Evolutionary conservation across 2,113 vertebrate species (phyloP), one percentile per base, ranked within the genome.

Genomic region (Oncorhynchus clarkii): DNA sequence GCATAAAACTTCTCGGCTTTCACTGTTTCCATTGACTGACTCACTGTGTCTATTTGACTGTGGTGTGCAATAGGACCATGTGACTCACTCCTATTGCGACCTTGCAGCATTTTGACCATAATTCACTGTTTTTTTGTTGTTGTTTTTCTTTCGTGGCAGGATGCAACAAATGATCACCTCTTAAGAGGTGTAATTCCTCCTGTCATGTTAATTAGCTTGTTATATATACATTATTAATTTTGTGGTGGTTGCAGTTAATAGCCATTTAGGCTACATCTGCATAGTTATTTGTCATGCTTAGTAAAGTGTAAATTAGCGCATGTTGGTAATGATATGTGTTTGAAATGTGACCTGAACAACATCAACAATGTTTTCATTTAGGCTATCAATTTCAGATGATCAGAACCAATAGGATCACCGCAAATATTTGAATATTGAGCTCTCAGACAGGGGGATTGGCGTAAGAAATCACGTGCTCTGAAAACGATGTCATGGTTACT

Each of bases 401-500:
- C 0, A 68, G 66, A 84, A 71, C 92, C 93, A 94, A 93, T 92
- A 26, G 85, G 68, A 60, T 82, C 51, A 4, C 48, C 72, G 79
- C 57, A 26, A 1, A 67, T 3, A 82, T 92, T 93, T 89, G 85
- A 93, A 93, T 85, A 70, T 85, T 57, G 73, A 73, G 86, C 0
- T 49, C 77, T 83, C 39, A 45, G 64, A 70, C 77, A 16, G 14
- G 1, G 0, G 67, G 78, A 82, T 90, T 89, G 84, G 87, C 69
- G 48, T 71, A 83, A 62, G 18, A n/a, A 69, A 8, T 82, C 81
- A 84, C 77, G 26, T 84, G 82, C 0, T 57, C 2, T 29, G 5
- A 66, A 86, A 82, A 90, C 91, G 90, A 85, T 92, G 91, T 89
- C 90, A 93, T 93, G 90, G 93, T 82, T 88, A 93, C 93, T 9